Conservation (phyloP, 2,888 invertebrate genomes). For the Tuta absoluta region DNA sequence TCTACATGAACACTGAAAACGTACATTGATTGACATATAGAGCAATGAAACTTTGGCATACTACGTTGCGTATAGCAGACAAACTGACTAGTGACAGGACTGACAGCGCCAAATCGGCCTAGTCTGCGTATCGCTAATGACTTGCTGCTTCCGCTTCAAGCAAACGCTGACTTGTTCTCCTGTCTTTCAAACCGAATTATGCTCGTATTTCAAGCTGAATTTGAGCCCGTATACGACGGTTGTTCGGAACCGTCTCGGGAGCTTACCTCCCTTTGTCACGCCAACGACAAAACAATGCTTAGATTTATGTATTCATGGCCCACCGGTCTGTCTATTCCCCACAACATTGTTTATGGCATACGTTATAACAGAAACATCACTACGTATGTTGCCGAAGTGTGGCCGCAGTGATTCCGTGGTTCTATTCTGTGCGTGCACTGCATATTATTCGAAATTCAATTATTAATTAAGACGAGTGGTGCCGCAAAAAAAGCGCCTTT, state of each 20-base stretch:
- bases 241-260: slow-evolving; percentile 44
- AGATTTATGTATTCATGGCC: slow-evolving; percentile 59
- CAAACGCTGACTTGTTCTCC: slow-evolving; percentile 29
- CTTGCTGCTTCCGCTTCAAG: slow-evolving; percentile 24
- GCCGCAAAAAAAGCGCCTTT: no score
- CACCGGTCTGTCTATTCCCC: slow-evolving; percentile 40
- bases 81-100: not conserved
- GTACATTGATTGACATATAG: not conserved
- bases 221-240: slow-evolving; percentile 21
- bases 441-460: not conserved
- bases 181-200: slow-evolving; percentile 38
- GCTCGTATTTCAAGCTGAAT: slow-evolving; percentile 28
- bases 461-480: no score
- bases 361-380: slow-evolving; percentile 5
- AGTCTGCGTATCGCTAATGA: slow-evolving; percentile 39
- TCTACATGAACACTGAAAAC: no score
- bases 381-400: not conserved
- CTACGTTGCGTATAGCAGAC: not conserved
- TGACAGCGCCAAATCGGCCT: no score
- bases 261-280: slow-evolving; percentile 50
- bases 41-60: not conserved
- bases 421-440: no score
- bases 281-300: slow-evolving; percentile 57
- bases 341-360: slow-evolving; percentile 19
- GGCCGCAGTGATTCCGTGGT: not conserved